Conservation (phyloP, 2,797 vertebrate species). For the Labroides dimidiatus region DNA sequence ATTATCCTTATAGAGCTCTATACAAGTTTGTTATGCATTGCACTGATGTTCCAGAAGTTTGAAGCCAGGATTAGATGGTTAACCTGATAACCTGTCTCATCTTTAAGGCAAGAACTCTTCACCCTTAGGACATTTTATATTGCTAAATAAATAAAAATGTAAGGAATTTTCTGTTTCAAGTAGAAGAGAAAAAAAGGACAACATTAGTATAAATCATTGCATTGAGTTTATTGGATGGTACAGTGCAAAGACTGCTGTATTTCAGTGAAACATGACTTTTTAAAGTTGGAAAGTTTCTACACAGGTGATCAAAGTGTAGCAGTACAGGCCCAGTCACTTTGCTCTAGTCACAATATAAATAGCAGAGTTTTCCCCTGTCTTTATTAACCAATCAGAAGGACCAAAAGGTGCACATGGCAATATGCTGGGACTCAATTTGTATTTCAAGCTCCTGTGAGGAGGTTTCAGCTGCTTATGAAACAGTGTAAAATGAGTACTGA, state of each 20-base stretch:
- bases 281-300: background rate
- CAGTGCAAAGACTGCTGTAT: constrained; percentile 4
- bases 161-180: no score
- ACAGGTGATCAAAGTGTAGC: constrained; percentile 1
- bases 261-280: constrained; percentile 2
- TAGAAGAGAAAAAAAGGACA: background rate
- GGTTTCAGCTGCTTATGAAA: no score
- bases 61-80: no score
- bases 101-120: no score
- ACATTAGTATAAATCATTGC: constrained; percentile 5
- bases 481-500: no score
- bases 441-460: background rate
- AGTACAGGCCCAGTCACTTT: background rate
- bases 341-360: constrained; percentile 1
- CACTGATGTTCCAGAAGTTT: no score
- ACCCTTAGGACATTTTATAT: no score
- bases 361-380: background rate
- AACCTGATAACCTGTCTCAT: no score
- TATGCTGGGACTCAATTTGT: background rate
- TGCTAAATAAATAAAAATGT: no score
- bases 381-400: background rate
- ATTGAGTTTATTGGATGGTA: constrained; percentile 53
- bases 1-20: no score
- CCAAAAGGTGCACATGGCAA: background rate
- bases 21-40: no score